Conservation (phyloP, 35 echinoderm and acorn worm species). For the Apostichopus californicus region DNA sequence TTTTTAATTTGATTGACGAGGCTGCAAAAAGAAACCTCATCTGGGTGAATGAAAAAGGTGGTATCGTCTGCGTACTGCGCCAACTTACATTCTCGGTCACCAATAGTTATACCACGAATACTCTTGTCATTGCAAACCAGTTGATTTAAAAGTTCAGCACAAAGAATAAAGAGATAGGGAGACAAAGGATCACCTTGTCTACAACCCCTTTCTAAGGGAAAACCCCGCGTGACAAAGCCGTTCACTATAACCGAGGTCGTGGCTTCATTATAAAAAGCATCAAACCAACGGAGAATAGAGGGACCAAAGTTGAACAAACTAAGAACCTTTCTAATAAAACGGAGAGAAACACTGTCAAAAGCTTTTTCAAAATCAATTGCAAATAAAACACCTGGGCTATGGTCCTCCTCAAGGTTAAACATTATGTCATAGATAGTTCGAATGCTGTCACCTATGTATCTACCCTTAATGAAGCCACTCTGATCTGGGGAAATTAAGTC, state of each 20-base stretch:
- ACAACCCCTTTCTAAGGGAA: background rate
- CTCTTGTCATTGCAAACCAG: background rate
- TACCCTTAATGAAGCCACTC: background rate
- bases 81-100: background rate
- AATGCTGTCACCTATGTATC: constrained; percentile 10
- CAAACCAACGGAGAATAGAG: too few species aligned
- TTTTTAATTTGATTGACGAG: background rate
- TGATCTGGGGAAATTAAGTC: background rate
- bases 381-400: background rate
- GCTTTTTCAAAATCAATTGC: background rate
- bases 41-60: background rate
- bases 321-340: background rate
- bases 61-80: background rate
- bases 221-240: background rate
- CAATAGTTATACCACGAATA: background rate
- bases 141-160: background rate
- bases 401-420: background rate
- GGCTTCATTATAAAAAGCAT: background rate
- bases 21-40: too few species aligned
- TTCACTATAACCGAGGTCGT: background rate
- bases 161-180: background rate
- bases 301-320: background rate
- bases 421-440: background rate
- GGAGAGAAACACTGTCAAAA: constrained; percentile 17
- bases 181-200: too few species aligned